phyloP scores from a whole-genome alignment of 2,888 invertebrate species.

The Alcis repandata region DNA sequence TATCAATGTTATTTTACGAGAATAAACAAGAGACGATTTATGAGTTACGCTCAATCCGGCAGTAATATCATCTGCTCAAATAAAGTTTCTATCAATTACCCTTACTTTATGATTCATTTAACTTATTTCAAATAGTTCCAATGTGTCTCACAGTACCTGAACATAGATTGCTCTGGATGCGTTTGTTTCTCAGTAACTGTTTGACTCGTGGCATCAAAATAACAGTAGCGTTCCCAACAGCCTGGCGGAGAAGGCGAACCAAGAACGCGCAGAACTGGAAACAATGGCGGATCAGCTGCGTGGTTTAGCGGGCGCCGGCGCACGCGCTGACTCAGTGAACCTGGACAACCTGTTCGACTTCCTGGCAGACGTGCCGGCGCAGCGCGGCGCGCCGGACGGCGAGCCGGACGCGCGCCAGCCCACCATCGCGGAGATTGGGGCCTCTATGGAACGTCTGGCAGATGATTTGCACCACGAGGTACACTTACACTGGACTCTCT shows the following conservation, averaged over 20 bases:
- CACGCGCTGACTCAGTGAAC: slow-evolving; percentile 92
- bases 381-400: slow-evolving; percentile 81
- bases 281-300: slow-evolving; percentile 81
- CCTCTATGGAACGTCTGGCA: slow-evolving; percentile 93
- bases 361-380: slow-evolving; percentile 90
- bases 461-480: slow-evolving; percentile 94
- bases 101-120: too few relatives aligned
- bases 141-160: too few relatives aligned
- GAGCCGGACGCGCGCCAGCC: slow-evolving; percentile 86
- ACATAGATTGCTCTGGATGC: neutral
- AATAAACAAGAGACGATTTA: too few relatives aligned
- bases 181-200: too few relatives aligned
- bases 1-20: too few relatives aligned
- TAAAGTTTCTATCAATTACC: too few relatives aligned
- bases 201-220: too few relatives aligned
- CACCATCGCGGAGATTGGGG: slow-evolving; percentile 93
- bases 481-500: slow-evolving; percentile 9
- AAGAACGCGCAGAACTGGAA: slow-evolving; percentile 85
- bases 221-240: slow-evolving; percentile 52
- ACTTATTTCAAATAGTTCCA: too few relatives aligned
- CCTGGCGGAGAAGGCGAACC: slow-evolving; percentile 89
- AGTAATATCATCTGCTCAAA: too few relatives aligned
- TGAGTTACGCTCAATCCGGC: too few relatives aligned
- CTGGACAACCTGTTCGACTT: slow-evolving; percentile 96
- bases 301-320: slow-evolving; percentile 68